Evolutionary conservation across 2,113 vertebrate species (phyloP).

Genomic region (Alethe diademata): DNA sequence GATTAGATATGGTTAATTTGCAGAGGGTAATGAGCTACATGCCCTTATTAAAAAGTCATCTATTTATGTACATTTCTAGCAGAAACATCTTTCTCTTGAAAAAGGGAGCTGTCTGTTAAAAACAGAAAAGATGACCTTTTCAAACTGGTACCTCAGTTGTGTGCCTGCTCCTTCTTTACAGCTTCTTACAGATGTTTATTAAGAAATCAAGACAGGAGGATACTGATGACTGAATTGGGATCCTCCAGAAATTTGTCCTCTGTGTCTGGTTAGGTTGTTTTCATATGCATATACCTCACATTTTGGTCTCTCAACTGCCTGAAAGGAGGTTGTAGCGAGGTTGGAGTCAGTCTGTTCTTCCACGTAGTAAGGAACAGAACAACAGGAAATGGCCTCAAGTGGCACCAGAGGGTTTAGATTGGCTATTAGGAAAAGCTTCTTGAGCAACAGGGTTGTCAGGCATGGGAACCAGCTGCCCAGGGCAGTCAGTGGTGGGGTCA

Average conservation of each 20-base stretch:
- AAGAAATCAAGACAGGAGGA: neutral
- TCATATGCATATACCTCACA: neutral
- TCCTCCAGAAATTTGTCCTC: neutral
- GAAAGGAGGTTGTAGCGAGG: neutral
- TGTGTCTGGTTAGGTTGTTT: neutral
- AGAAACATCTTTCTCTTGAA: neutral
- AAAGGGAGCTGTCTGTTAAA: neutral
- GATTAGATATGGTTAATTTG: slow-evolving; percentile 63
- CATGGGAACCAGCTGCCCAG: neutral
- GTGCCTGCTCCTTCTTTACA: neutral
- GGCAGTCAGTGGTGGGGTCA: neutral
- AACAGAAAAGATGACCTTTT: neutral
- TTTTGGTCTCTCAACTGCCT: neutral
- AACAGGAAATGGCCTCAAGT: neutral
- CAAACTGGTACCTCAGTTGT: neutral
- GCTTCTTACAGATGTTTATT: neutral
- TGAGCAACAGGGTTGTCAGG: neutral
- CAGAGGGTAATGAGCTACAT: slow-evolving; percentile 58
- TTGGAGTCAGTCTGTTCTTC: neutral
- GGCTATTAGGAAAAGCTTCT: neutral
- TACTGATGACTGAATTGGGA: neutral
- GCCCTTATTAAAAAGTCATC: slow-evolving; percentile 44
- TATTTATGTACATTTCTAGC: slow-evolving; percentile 23
- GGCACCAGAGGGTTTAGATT: neutral
- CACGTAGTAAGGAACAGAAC: neutral